Evolutionary conservation across 2,113 vertebrate species (phyloP), one percentile per base, ranked within the genome.

Genomic region (Salminus brasiliensis): DNA sequence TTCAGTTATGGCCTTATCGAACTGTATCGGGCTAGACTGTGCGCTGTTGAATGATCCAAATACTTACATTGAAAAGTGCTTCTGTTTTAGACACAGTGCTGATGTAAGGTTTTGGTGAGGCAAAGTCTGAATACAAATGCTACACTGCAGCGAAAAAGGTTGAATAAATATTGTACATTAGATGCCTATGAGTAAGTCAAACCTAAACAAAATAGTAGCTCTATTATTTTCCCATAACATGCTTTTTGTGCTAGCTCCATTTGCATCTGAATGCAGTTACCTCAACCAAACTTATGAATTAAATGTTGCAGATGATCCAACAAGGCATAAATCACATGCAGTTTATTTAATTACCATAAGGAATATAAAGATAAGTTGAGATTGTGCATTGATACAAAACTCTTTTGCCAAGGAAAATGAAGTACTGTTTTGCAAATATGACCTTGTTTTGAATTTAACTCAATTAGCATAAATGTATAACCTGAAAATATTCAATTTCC

Each of bases 191-290:
- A 25, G 66, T 32, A 45, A 47, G 66, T 18, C 45, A 52, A 71
- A 78, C 25, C 8, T 4, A 78, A 63, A 71, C 52, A 78, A 57
- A 36, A 27, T 7, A 5, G 32, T n/a, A 55, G 49, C 29, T 10
- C 15, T 62, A 16, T 63, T 13, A 71, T 52, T 70, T 55, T 27
- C 66, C 21, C 43, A 76, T 52, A 45, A 68, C 55, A 43, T 41
- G 27, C 23, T 9, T 29, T 60, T 57, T 47, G 29, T 71, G 27
- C 30, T 34, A 15, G 57, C 32, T 47, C 18, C 32, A 60, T 78
- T 78, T 78, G 53, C 39, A 72, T 78, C 36, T 62, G 55, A 63
- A 62, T 63, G 43, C 21, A 29, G 43, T 49, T 71, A 39, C 49
- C 34, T 10, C n/a, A 1, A 18, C 76, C 30, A 36, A 62, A 47